Conservation (phyloP, 1,140 invertebrate genomes). For the Paraescarpia echinospica region DNA sequence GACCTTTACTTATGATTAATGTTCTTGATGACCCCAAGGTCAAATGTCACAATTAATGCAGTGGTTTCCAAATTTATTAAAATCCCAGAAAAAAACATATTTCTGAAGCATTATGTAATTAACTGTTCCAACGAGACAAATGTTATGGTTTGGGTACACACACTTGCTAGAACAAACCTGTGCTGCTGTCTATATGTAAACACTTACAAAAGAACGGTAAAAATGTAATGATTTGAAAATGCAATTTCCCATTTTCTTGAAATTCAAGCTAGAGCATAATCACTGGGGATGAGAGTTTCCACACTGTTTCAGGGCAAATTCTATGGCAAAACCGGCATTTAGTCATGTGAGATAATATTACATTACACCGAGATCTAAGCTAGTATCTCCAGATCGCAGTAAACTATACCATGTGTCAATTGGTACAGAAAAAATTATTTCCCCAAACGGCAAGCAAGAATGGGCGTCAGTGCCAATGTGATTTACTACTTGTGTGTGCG, state of each 20-base stretch:
- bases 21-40: neutral
- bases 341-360: neutral
- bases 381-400: neutral
- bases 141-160: too few relatives aligned
- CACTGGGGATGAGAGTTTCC: neutral
- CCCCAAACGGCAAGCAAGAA: too few relatives aligned
- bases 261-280: neutral
- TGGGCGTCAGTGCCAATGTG: neutral
- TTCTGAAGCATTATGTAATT: too few relatives aligned
- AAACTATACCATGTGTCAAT: neutral
- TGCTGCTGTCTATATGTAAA: too few relatives aligned
- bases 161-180: too few relatives aligned
- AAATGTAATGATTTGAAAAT: too few relatives aligned
- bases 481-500: neutral
- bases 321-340: neutral
- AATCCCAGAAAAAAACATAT: too few relatives aligned
- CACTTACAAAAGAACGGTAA: too few relatives aligned
- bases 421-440: neutral
- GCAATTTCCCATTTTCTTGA: too few relatives aligned
- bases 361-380: neutral
- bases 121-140: too few relatives aligned
- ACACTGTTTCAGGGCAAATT: neutral
- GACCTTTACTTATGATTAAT: neutral
- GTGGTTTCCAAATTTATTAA: too few relatives aligned
- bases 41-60: neutral